These are phyloP conservation scores for Mustelus asterias DNA, from an alignment of 2,113 vertebrate species.

Conservation along the genomic window DNA sequence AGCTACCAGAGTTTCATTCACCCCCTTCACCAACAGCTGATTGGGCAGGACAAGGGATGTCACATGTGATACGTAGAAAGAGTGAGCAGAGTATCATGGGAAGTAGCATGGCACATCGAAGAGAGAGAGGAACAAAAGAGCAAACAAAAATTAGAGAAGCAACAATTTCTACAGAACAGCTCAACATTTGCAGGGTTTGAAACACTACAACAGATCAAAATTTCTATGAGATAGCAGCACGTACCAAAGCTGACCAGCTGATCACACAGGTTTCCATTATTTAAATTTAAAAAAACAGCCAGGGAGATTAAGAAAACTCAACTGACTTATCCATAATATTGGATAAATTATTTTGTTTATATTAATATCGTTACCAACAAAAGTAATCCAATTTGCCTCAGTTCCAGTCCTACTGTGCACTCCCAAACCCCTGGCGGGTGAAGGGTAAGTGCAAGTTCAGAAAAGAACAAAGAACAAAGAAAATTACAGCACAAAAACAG, in stretches of 20 bases:
- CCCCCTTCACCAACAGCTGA: slow-evolving; percentile 99
- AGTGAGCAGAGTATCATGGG: slow-evolving; percentile 74
- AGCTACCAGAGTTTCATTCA: slow-evolving; percentile 99
- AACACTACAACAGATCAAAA: slow-evolving; percentile 23
- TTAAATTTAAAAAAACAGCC: not conserved
- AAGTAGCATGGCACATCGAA: slow-evolving; percentile 54
- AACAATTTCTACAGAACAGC: slow-evolving; percentile 61
- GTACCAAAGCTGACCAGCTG: slow-evolving; percentile 28
- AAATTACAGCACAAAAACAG: too few species aligned
- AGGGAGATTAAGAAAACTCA: not conserved
- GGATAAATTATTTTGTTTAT: not conserved
- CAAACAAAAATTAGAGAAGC: slow-evolving; percentile 75
- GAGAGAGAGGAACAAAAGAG: slow-evolving; percentile 55
- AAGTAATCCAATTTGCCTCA: not conserved
- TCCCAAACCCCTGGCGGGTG: not conserved
- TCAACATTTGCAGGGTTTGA: slow-evolving; percentile 40
- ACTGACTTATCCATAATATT: not conserved
- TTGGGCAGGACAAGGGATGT: slow-evolving; percentile 67
- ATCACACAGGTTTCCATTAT: not conserved
- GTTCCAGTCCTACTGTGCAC: not conserved
- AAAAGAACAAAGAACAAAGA: too few species aligned
- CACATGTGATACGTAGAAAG: slow-evolving; percentile 74
- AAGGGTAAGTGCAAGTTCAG: not conserved
- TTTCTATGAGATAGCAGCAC: not conserved
- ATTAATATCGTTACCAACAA: not conserved